Evolutionary conservation across 2,888 invertebrate species (phyloP).

Genomic region (Parascotia fuliginaria): DNA sequence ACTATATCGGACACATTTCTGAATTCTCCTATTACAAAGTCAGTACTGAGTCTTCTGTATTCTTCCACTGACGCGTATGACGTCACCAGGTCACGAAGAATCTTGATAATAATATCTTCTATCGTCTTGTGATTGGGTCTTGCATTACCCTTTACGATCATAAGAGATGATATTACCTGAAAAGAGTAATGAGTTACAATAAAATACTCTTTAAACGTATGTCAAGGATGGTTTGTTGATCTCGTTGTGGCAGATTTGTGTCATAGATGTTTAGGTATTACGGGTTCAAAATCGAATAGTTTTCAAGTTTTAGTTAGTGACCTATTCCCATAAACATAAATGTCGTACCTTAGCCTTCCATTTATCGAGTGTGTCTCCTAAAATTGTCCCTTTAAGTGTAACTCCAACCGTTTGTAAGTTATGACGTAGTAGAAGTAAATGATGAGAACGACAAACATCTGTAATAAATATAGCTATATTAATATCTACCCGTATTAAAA

Average conservation of each 20-base stretch:
- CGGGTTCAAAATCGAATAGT: no score
- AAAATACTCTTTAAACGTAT: no score
- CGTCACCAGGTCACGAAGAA: conserved; percentile 55
- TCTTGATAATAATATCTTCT: conserved; percentile 39
- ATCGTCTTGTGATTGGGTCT: conserved; percentile 49
- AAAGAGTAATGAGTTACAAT: not conserved
- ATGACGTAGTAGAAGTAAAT: conserved; percentile 56
- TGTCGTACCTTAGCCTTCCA: conserved; percentile 73
- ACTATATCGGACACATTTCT: conserved; percentile 50
- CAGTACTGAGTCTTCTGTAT: conserved; percentile 39
- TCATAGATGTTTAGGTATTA: no score
- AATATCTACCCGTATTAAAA: no score
- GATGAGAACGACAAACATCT: conserved; percentile 67
- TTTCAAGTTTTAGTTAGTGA: no score
- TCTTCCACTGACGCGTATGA: conserved; percentile 54
- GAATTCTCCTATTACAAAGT: conserved; percentile 52
- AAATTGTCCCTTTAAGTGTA: conserved; percentile 47
- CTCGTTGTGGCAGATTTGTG: no score
- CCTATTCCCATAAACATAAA: no score
- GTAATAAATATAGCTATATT: conserved; percentile 22
- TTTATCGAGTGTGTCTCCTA: conserved; percentile 55
- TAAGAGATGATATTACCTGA: conserved; percentile 53
- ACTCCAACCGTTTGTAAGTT: conserved; percentile 50
- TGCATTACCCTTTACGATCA: conserved; percentile 44
- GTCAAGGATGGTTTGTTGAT: no score